Evolutionary conservation across 2,888 invertebrate species (phyloP).

Genomic region (Eudasyphora cyanicolor): DNA sequence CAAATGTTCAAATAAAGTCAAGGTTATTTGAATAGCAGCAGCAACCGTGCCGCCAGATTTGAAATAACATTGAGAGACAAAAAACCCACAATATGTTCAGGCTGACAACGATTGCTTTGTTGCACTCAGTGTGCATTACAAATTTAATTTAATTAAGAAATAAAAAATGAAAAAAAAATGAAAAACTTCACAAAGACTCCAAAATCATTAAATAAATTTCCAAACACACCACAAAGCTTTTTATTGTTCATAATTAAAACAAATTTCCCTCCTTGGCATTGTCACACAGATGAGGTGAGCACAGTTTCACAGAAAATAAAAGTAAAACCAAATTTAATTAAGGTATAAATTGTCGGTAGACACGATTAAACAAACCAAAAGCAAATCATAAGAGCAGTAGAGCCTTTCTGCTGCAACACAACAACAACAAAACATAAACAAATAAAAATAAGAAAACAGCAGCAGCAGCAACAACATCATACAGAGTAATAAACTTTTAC

Average conservation of each 20-base stretch:
- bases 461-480: background rate
- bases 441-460: background rate
- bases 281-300: background rate
- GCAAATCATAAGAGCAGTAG: slow-evolving; percentile 1
- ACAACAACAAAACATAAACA: background rate
- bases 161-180: background rate
- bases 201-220: background rate
- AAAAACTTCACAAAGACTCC: background rate
- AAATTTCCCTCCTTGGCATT: slow-evolving; percentile 16
- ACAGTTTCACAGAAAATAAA: background rate
- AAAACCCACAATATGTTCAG: background rate
- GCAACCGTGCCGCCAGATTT: background rate
- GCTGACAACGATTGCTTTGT: background rate
- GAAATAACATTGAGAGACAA: background rate
- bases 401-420: background rate
- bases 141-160: slow-evolving; percentile 17
- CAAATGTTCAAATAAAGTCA: slow-evolving; percentile 51
- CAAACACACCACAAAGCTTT: background rate
- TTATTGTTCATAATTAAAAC: background rate
- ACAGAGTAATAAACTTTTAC: slow-evolving; percentile 45
- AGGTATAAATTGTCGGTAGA: slow-evolving; percentile 4
- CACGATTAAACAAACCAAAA: background rate
- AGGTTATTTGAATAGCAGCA: slow-evolving; percentile 48
- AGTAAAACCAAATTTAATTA: slow-evolving; percentile 3
- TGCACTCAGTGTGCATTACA: background rate